phyloP scores from a whole-genome alignment of 2,113 vertebrate genomes.

The Ivindomyrus marchei region DNA sequence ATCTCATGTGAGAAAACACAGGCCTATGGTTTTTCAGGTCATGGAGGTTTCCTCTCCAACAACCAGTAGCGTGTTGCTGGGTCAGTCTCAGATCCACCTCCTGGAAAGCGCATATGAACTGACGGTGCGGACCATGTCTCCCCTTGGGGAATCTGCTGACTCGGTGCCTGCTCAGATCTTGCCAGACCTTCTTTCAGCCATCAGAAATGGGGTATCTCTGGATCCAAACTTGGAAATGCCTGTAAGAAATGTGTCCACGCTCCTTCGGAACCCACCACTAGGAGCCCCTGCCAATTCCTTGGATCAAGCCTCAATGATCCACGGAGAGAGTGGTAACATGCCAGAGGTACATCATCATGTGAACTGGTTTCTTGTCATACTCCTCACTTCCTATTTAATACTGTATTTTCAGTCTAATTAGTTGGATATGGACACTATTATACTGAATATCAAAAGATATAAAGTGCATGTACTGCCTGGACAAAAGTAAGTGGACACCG shows the following conservation, averaged over 20 bases:
- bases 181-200: slow-evolving; percentile 53
- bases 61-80: slow-evolving; percentile 85
- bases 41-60: slow-evolving; percentile 95
- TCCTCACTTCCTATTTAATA: background rate
- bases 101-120: slow-evolving; percentile 75
- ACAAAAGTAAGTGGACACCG: background rate
- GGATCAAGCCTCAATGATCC: slow-evolving; percentile 35
- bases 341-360: background rate
- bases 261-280: slow-evolving; percentile 37
- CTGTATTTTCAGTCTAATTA: background rate
- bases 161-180: slow-evolving; percentile 77
- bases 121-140: slow-evolving; percentile 87
- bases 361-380: background rate
- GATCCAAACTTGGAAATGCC: slow-evolving; percentile 41
- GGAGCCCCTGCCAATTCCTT: slow-evolving; percentile 35
- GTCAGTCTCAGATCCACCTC: slow-evolving; percentile 81
- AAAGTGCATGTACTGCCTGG: background rate
- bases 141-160: slow-evolving; percentile 80
- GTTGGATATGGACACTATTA: background rate
- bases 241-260: slow-evolving; percentile 45
- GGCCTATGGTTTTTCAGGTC: slow-evolving; percentile 53
- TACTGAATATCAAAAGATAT: background rate
- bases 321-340: slow-evolving; percentile 42
- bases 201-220: slow-evolving; percentile 46
- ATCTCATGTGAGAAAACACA: background rate